Evolutionary conservation across 2,888 invertebrate genomes (phyloP).

Genomic region (Neria commutata): DNA sequence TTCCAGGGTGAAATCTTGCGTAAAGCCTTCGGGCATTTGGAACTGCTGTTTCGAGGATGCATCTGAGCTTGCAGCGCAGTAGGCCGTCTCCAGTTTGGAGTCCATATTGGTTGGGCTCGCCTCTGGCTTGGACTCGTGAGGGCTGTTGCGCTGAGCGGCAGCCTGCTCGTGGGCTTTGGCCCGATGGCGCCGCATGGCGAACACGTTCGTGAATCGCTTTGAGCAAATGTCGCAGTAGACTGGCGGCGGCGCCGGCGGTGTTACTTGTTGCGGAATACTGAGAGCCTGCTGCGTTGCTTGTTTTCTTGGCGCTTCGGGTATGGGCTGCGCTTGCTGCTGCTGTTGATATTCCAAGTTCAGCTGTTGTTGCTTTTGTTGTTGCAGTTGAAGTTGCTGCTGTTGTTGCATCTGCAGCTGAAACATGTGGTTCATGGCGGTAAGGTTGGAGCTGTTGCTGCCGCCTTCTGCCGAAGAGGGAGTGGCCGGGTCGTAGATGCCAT

Average conservation of each 20-base stretch:
- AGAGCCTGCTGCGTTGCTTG: slow-evolving; percentile 14
- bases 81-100: slow-evolving; percentile 12
- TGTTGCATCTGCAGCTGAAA: slow-evolving; percentile 52
- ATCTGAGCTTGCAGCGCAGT: slow-evolving; percentile 19
- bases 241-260: slow-evolving; percentile 44
- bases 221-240: slow-evolving; percentile 74
- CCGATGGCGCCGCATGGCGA: slow-evolving; percentile 74
- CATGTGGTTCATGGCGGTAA: slow-evolving; percentile 41
- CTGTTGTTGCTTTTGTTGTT: slow-evolving; percentile 33
- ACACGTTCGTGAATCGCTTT: slow-evolving; percentile 75
- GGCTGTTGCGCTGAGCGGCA: slow-evolving; percentile 36
- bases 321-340: slow-evolving; percentile 40
- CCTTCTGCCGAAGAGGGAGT: slow-evolving; percentile 55
- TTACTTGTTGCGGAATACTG: slow-evolving; percentile 30
- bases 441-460: slow-evolving; percentile 15
- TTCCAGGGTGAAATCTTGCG: slow-evolving; percentile 61
- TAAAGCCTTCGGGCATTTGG: slow-evolving; percentile 61
- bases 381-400: slow-evolving; percentile 37
- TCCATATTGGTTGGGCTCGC: slow-evolving; percentile 32
- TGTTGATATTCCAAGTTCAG: slow-evolving; percentile 40
- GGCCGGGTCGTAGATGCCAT: slow-evolving; percentile 80
- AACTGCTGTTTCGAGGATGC: slow-evolving; percentile 41
- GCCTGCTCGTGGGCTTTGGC: slow-evolving; percentile 68
- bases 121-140: slow-evolving; percentile 23
- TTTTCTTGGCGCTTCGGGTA: slow-evolving; percentile 33